Base-by-base conservation (phyloP, 1,140 invertebrate genomes). In the Cherax destructor region DNA sequence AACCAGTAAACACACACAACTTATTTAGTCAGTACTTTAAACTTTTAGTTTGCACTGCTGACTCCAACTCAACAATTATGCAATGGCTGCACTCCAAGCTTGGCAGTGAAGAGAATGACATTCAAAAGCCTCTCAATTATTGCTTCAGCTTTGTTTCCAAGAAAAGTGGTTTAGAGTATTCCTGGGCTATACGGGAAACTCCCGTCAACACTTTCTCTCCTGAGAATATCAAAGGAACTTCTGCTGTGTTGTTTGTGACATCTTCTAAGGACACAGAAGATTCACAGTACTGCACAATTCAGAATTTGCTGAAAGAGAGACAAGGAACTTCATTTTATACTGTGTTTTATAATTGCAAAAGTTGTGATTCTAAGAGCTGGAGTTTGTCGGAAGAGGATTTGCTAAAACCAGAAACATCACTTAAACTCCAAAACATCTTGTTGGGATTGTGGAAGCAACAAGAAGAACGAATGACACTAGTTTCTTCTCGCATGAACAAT, bases 21-120 rank as follows among this genome's bases (percentile, higher is more conserved):
- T 41, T 92, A 21, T 11, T 92, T 47, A 83, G 50, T 30, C 86
- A 83, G n/a, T 92, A 88, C 61, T 92, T 88, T 69, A 92, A 92
- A 79, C n/a, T 92, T 24, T 79, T 92, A 59, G 41, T 92, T n/a
- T 92, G 84, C 30, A 61, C 41, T 21, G 18, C n/a, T 18, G 24
- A 77, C 24, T 76, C 81, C 11, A n/a, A 74, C 2, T 61, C 77
- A 11, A 79, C 52, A 9, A 21, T 85, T 13, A 10, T 85, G 74
- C 83, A 80, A 3, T 91, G 89, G 89, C 76, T 91, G 1, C 18
- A 83, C 16, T 79, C 89, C 4, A 91, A 91, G 59, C 41, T 91
- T 9, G 81, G 83, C 4, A 18, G 11, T 18, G 21, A 49, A n/a
- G 76, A 72, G 9, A 47, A 49, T 47, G 74, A 87, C 56, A 47